A percentile compares a stretch with the other conserved stretches of the same genome.
These are phyloP conservation scores for Cassiopea andromeda DNA, from an alignment of 30 jellyfish, hydroid and myxozoan species.

Conservation along the genomic window DNA sequence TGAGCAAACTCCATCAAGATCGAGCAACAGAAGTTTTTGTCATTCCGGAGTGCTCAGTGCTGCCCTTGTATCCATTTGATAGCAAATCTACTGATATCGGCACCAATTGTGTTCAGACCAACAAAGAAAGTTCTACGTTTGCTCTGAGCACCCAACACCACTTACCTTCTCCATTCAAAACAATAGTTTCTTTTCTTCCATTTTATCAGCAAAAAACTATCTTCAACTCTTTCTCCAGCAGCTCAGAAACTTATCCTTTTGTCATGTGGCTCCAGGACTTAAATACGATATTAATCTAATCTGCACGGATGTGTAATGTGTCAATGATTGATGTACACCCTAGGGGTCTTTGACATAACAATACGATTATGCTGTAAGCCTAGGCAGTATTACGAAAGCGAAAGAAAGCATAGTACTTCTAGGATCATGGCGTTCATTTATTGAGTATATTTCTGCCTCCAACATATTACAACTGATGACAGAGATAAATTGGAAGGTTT, in stretches of 20 bases:
- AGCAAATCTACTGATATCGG: neutral
- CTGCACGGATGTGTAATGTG: too few species aligned
- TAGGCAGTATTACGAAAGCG: too few species aligned
- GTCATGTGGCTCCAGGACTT: neutral
- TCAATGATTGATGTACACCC: too few species aligned
- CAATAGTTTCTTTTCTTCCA: neutral
- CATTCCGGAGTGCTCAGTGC: neutral
- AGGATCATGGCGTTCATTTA: too few species aligned
- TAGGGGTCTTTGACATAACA: too few species aligned
- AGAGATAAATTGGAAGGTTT: too few species aligned
- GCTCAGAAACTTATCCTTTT: neutral
- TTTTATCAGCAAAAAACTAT: neutral
- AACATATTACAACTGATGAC: too few species aligned
- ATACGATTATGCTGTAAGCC: too few species aligned
- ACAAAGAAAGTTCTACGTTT: neutral
- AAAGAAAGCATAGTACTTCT: too few species aligned
- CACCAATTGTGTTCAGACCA: neutral
- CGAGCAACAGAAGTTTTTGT: slow-evolving; percentile 4
- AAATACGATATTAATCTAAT: neutral
- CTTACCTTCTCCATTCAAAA: neutral
- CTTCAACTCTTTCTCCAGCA: neutral
- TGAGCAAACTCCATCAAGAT: neutral
- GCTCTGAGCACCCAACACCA: neutral
- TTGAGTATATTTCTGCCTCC: too few species aligned
- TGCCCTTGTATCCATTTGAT: slow-evolving; percentile 6